Evolutionary conservation across 2,888 invertebrate species (phyloP).

Genomic region (Ditula angustiorana): DNA sequence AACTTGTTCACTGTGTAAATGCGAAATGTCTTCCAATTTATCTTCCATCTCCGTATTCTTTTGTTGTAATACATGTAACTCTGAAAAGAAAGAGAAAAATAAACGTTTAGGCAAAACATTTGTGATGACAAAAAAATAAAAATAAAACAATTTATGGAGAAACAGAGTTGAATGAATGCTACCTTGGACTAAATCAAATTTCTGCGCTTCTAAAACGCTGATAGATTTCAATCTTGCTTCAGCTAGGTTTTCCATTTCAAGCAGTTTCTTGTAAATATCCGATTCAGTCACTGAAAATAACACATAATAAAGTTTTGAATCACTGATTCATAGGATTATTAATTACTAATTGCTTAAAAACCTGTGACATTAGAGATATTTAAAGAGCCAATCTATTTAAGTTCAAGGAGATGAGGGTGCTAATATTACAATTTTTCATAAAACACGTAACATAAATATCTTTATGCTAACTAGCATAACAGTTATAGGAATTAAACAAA

Average conservation of each 20-base stretch:
- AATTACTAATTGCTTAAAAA: conserved; percentile 11
- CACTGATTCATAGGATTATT: too few relatives aligned
- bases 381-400: too few relatives aligned
- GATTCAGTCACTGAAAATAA: conserved; percentile 81
- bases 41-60: conserved; percentile 87
- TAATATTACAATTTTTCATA: too few relatives aligned
- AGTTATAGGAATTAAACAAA: too few relatives aligned
- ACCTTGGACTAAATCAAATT: conserved; percentile 88
- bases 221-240: conserved; percentile 86
- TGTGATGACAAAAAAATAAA: background rate
- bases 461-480: too few relatives aligned
- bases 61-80: conserved; percentile 85
- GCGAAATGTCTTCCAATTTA: conserved; percentile 86
- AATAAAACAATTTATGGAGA: background rate
- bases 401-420: too few relatives aligned
- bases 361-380: too few relatives aligned
- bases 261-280: conserved; percentile 78
- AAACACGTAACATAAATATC: too few relatives aligned
- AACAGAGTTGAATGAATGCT: conserved; percentile 47
- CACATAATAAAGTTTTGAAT: too few relatives aligned
- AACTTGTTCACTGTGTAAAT: conserved; percentile 89
- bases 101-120: conserved; percentile 16
- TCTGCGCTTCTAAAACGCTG: conserved; percentile 87
- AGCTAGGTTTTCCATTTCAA: conserved; percentile 78
- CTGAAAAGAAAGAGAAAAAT: conserved; percentile 61